Evolutionary conservation across 2,888 invertebrate species (phyloP).

Genomic region (Campoplex capitator): DNA sequence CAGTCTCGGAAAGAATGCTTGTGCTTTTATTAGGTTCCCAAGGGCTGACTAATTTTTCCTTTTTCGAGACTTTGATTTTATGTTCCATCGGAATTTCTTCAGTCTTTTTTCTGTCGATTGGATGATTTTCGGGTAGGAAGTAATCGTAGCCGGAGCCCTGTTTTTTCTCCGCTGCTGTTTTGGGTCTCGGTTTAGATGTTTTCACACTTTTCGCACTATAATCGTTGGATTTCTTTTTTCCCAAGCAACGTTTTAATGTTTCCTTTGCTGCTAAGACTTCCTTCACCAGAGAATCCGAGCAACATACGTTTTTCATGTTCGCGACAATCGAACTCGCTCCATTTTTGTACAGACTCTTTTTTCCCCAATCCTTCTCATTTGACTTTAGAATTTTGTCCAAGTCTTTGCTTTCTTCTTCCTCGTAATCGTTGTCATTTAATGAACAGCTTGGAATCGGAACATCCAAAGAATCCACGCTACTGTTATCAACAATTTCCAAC

Average conservation of each 20-base stretch:
- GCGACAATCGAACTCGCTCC: neutral
- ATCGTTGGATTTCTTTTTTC: conserved; percentile 71
- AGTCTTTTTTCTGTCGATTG: neutral
- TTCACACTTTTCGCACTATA: conserved; percentile 63
- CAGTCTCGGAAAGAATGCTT: neutral
- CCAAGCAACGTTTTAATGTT: conserved; percentile 79
- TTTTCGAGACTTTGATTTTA: neutral
- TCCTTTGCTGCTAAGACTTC: conserved; percentile 83
- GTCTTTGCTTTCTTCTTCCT: neutral
- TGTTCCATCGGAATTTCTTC: neutral
- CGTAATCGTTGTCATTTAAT: neutral
- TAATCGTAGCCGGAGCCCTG: conserved; percentile 74
- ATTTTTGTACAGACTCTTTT: neutral
- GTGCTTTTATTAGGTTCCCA: conserved; percentile 4
- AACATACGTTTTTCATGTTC: conserved; percentile 69
- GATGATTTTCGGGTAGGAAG: neutral
- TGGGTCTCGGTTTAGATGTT: conserved; percentile 72
- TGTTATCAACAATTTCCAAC: conserved; percentile 79
- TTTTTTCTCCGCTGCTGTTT: conserved; percentile 77
- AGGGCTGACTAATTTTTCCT: neutral
- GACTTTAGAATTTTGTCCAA: conserved; percentile 13
- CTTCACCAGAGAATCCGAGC: conserved; percentile 79
- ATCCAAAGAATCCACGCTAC: conserved; percentile 72
- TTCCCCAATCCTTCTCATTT: neutral
- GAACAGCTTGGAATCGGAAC: conserved; percentile 54